A percentile compares a stretch with the other conserved stretches of the same genome.
Evolutionary conservation across 2,888 invertebrate genomes (phyloP).

Genomic region (Coronaproctus castanopsis): DNA sequence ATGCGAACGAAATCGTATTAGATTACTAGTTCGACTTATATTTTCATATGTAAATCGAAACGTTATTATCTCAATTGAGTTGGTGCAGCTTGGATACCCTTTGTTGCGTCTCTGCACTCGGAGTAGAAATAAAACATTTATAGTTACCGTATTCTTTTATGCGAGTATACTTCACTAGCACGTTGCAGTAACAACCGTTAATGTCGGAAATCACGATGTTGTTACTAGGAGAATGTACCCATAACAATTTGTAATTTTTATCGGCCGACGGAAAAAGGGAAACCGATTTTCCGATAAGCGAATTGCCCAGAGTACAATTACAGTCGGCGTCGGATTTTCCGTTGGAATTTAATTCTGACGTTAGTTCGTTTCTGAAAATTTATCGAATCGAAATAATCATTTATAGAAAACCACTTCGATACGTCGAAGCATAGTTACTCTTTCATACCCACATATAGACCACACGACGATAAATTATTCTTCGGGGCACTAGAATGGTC

Average conservation of each 20-base stretch:
- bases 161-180: background rate
- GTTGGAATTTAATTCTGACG: background rate
- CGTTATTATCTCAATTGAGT: too few species aligned
- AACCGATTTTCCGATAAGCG: conserved; percentile 6
- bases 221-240: conserved; percentile 39
- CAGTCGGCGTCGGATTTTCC: conserved; percentile 9
- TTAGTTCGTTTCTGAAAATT: background rate
- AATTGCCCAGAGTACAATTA: conserved; percentile 10
- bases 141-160: background rate
- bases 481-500: too few species aligned
- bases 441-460: too few species aligned
- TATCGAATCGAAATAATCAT: background rate
- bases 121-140: too few species aligned
- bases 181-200: conserved; percentile 40
- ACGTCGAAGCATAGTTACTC: too few species aligned
- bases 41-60: too few species aligned
- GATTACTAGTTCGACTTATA: too few species aligned
- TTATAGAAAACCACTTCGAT: too few species aligned
- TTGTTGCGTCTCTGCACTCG: too few species aligned
- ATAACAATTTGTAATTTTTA: conserved; percentile 31
- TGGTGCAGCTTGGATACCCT: too few species aligned
- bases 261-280: conserved; percentile 8
- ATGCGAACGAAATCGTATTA: too few species aligned
- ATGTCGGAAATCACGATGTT: conserved; percentile 42
- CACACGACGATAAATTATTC: too few species aligned